Evolutionary conservation across 1,140 invertebrate species (phyloP).

Genomic region (Drosophila kepulauana): DNA sequence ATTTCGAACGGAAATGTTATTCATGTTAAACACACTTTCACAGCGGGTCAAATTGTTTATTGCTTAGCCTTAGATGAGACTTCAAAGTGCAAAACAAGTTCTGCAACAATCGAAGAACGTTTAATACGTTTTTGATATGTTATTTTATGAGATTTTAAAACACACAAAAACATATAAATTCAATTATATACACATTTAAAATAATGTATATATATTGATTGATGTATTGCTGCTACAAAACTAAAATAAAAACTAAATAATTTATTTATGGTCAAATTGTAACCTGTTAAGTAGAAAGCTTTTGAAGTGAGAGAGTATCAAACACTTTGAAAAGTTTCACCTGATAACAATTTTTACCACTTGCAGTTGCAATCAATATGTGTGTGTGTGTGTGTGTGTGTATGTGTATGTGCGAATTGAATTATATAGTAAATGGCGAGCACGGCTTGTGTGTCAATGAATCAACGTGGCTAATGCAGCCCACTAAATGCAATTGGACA

Average conservation of each 20-base stretch:
- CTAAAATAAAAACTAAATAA: too few relatives aligned
- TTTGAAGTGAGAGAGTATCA: background rate
- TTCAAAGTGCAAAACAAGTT: too few relatives aligned
- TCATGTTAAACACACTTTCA: background rate
- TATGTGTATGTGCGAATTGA: conserved; percentile 33
- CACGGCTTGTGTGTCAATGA: conserved; percentile 48
- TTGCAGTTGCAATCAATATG: conserved; percentile 5
- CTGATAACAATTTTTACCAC: background rate
- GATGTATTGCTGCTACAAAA: too few relatives aligned
- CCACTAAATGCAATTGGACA: conserved; percentile 51
- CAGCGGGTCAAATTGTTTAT: background rate
- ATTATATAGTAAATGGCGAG: conserved; percentile 32
- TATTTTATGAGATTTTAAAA: too few relatives aligned
- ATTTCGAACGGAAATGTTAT: conserved; percentile 35
- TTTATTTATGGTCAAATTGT: too few relatives aligned
- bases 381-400: background rate
- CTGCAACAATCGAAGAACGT: too few relatives aligned
- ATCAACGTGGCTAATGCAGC: conserved; percentile 54
- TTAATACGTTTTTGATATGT: too few relatives aligned
- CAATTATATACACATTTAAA: too few relatives aligned
- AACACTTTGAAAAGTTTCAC: background rate
- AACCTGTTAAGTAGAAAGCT: too few relatives aligned
- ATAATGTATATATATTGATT: too few relatives aligned
- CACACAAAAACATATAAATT: too few relatives aligned
- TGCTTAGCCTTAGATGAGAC: too few relatives aligned